Conservation (phyloP, 1,140 invertebrate genomes). For the Leptopilina boulardi region DNA sequence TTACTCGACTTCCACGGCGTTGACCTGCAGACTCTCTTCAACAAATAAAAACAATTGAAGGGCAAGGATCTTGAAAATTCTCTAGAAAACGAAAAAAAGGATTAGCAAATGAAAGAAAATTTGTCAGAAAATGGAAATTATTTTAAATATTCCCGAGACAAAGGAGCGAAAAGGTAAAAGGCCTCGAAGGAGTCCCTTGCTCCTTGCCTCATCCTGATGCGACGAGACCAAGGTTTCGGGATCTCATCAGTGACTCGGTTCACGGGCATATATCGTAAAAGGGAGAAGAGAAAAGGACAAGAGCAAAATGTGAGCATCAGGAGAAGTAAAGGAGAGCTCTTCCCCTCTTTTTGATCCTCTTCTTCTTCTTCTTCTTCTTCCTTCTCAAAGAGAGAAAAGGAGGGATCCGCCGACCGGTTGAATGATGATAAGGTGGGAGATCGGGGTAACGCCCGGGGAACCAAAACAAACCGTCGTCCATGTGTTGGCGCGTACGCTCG, state of each 20-base stretch:
- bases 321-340: slow-evolving; percentile 34
- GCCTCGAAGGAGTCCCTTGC: slow-evolving; percentile 10
- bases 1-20: slow-evolving; percentile 4
- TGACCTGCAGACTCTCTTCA: slow-evolving; percentile 20
- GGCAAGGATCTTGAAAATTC: not conserved
- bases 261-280: slow-evolving; percentile 38
- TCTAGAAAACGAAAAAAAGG: not conserved
- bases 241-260: slow-evolving; percentile 34
- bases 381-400: slow-evolving; percentile 34
- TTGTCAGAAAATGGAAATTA: no score
- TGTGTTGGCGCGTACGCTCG: slow-evolving; percentile 68
- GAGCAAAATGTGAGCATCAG: not conserved
- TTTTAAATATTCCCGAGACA: no score
- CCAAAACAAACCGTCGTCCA: slow-evolving; percentile 74
- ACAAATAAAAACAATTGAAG: not conserved
- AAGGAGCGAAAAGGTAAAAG: not conserved
- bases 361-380: not conserved
- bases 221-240: slow-evolving; percentile 28
- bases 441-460: slow-evolving; percentile 75
- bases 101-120: no score
- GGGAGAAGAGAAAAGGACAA: slow-evolving; percentile 36
- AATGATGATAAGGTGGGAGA: slow-evolving; percentile 46
- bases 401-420: slow-evolving; percentile 34
- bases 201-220: slow-evolving; percentile 25
- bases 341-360: slow-evolving; percentile 31